Evolutionary conservation across 2,113 vertebrate genomes (phyloP).

Genomic region (Dromaius novaehollandiae): DNA sequence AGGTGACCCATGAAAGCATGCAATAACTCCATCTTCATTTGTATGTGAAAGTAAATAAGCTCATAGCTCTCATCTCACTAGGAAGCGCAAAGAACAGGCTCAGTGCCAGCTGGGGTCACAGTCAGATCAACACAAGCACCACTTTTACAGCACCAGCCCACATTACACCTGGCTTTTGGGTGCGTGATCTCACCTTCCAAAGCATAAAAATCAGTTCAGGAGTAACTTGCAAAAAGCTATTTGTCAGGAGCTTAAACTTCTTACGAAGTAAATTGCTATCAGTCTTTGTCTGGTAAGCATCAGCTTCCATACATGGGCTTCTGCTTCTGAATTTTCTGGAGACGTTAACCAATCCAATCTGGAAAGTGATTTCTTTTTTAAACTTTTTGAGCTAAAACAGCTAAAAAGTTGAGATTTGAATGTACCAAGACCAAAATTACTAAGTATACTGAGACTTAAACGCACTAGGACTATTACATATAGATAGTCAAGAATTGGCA

Average conservation of each 20-base stretch:
- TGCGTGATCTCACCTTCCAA: background rate
- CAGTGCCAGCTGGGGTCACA: background rate
- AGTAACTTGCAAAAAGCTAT: background rate
- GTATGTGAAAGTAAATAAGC: background rate
- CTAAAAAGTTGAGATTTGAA: background rate
- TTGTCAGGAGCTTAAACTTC: background rate
- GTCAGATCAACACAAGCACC: background rate
- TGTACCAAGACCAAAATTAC: background rate
- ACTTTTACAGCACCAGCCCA: background rate
- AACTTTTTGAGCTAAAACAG: background rate
- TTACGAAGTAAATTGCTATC: background rate
- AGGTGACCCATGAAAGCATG: background rate
- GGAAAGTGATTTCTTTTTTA: background rate
- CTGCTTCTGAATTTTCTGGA: background rate
- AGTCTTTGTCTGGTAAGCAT: background rate
- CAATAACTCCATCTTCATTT: background rate
- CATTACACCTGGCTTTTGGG: background rate
- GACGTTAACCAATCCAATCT: background rate
- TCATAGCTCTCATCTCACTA: background rate
- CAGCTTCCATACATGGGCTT: background rate
- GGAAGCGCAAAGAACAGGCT: background rate
- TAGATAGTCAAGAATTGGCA: background rate
- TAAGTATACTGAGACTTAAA: background rate
- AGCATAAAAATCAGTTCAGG: background rate
- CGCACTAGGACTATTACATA: accelerated